These are phyloP conservation scores for Notodonta dromedarius DNA, from an alignment of 2,888 invertebrate genomes.

Conservation along the genomic window DNA sequence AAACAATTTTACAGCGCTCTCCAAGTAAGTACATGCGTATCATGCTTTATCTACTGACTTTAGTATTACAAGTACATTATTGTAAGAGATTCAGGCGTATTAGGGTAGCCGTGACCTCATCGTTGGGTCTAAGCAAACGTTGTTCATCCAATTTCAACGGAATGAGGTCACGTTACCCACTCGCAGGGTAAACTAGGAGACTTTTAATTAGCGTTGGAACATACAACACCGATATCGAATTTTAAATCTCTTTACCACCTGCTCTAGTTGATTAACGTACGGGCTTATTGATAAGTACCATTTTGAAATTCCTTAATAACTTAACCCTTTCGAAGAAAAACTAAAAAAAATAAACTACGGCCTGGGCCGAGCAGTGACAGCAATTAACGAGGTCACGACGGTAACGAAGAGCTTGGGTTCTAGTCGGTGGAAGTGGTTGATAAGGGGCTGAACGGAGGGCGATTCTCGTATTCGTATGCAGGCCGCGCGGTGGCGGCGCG, in stretches of 20 bases:
- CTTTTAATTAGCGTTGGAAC: slow-evolving; percentile 45
- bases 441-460: slow-evolving; percentile 75
- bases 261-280: background rate
- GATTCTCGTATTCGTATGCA: slow-evolving; percentile 82
- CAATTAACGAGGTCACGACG: slow-evolving; percentile 66
- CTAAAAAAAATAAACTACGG: slow-evolving; percentile 10
- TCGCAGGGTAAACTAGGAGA: slow-evolving; percentile 56
- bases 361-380: slow-evolving; percentile 51
- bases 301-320: no score
- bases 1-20: slow-evolving; percentile 18
- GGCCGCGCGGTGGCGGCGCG: slow-evolving; percentile 73
- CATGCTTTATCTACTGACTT: slow-evolving; percentile 15
- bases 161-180: slow-evolving; percentile 63
- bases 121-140: slow-evolving; percentile 55
- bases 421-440: slow-evolving; percentile 70
- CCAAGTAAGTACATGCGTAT: slow-evolving; percentile 11
- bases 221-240: background rate
- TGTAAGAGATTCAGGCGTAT: slow-evolving; percentile 5
- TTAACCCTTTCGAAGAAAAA: no score
- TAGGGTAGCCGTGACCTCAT: slow-evolving; percentile 53
- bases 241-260: background rate
- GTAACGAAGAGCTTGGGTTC: slow-evolving; percentile 68
- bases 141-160: slow-evolving; percentile 56
- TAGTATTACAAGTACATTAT: slow-evolving; percentile 4
- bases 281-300: no score